Percentiles rank a stretch among this genome's conserved stretches.
These are phyloP conservation scores for Echinops telfairi DNA, from an alignment of 2,113 vertebrate species.

Conservation along the genomic window DNA sequence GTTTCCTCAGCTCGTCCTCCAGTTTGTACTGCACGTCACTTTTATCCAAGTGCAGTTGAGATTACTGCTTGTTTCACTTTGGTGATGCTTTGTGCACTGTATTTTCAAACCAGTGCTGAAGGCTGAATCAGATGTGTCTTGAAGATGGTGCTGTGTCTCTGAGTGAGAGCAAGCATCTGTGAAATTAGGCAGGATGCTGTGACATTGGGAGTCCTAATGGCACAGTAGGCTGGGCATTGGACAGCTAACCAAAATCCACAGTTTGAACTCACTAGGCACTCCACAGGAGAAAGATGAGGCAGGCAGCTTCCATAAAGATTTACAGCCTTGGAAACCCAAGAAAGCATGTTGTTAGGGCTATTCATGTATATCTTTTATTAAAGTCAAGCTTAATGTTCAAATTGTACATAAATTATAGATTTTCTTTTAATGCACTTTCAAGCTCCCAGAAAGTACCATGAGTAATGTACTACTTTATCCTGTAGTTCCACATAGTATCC, in stretches of 20 bases:
- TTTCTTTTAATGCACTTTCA: slow-evolving; percentile 40
- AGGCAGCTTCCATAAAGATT: too few species aligned
- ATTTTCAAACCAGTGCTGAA: too few species aligned
- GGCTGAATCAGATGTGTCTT: neutral
- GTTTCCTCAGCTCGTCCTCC: neutral
- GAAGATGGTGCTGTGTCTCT: slow-evolving; percentile 1
- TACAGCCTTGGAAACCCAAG: too few species aligned
- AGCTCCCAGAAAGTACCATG: neutral
- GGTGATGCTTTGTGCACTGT: too few species aligned
- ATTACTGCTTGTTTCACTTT: neutral
- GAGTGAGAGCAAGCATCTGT: neutral
- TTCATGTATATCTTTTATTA: neutral
- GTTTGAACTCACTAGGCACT: too few species aligned
- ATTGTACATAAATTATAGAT: neutral
- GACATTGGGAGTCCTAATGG: too few species aligned
- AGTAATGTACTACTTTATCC: neutral
- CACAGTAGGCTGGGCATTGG: too few species aligned
- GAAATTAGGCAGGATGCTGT: too few species aligned
- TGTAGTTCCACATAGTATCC: neutral
- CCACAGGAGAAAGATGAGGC: too few species aligned
- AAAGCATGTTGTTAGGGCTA: neutral
- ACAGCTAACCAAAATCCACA: too few species aligned
- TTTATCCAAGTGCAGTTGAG: neutral
- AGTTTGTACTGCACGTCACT: neutral
- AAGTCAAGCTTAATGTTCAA: slow-evolving; percentile 55